Base-by-base conservation (phyloP, 1,140 invertebrate species). In the Micrasema minimum region DNA sequence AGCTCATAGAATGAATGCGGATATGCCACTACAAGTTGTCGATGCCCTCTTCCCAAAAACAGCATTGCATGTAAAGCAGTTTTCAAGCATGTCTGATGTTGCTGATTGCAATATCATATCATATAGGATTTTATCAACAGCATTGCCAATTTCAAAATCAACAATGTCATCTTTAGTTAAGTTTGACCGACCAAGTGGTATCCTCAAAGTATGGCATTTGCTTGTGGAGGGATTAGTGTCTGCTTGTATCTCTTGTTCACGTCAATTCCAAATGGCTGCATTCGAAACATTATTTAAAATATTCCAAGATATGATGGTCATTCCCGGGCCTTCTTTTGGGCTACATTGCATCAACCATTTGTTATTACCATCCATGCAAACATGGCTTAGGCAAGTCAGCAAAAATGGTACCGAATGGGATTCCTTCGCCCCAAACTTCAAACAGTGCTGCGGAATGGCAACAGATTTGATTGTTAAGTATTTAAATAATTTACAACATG, bases 391-490 rank as follows among this genome's bases (percentile, higher is more conserved):
- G 9, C 90, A 92, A 78, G 88, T 91, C 59, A 86, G 89, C 67
- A 87, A 89, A 69, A 87, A 88, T 1, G 87, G 87, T 74, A 86
- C 87, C 73, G 86, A 89, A 37, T 92, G 90, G 89, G 90, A 92
- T 75, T 88, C 88, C 46, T 89, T 90, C 72, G 91, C 91, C 74
- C 89, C 92, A 45, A 96, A 95, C 80, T 97, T 96, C 77, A 97
- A 96, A 78, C 95, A 97, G 77, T 96, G 93, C 77, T 96, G 93
- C 79, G 95, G 96, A 11, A 89, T 96, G 76, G 92, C 93, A 22
- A 94, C 94, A 3, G 95, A 97, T 78, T 84, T 96, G 26, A 89
- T 96, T n/a, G 95, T 97, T 0, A 90, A 95, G 78, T 95, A 93
- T 77, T 79, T 94, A 26, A 83, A 82, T 10, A 83, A 87, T 65